Percentiles rank a stretch among this genome's conserved stretches.
Evolutionary conservation across 2,888 invertebrate genomes (phyloP).

Genomic region (Pristionchus japonicus): DNA sequence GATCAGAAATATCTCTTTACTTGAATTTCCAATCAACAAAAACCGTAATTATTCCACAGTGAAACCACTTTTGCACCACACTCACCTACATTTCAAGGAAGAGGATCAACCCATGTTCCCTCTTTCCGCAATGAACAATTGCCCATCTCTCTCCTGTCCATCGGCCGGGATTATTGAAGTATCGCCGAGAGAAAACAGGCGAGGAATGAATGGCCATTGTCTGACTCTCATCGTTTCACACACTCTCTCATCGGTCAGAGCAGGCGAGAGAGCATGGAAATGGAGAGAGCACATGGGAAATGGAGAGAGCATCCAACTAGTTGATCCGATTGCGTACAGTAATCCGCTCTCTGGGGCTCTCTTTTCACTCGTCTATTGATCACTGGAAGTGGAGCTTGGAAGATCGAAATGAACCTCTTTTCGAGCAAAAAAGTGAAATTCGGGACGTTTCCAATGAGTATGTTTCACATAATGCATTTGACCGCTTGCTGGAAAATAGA

Average conservation of each 20-base stretch:
- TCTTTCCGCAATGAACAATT: background rate
- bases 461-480: too few relatives aligned
- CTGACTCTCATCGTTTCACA: background rate
- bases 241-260: background rate
- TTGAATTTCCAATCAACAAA: too few relatives aligned
- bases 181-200: background rate
- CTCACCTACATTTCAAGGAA: too few relatives aligned
- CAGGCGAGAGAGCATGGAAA: background rate
- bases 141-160: background rate
- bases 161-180: background rate
- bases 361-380: background rate
- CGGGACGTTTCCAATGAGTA: too few relatives aligned
- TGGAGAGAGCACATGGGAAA: background rate
- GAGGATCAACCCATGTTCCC: background rate
- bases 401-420: too few relatives aligned
- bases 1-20: too few relatives aligned
- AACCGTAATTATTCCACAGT: too few relatives aligned
- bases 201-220: background rate
- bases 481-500: too few relatives aligned
- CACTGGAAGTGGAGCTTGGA: background rate
- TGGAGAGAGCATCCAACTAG: background rate
- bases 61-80: too few relatives aligned
- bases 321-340: constrained; percentile 14
- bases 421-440: too few relatives aligned
- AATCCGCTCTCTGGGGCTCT: background rate